A percentile compares a stretch with the other conserved stretches of the same genome.
Conservation (phyloP, 2,797 vertebrate species). For the Vireo griseus region DNA sequence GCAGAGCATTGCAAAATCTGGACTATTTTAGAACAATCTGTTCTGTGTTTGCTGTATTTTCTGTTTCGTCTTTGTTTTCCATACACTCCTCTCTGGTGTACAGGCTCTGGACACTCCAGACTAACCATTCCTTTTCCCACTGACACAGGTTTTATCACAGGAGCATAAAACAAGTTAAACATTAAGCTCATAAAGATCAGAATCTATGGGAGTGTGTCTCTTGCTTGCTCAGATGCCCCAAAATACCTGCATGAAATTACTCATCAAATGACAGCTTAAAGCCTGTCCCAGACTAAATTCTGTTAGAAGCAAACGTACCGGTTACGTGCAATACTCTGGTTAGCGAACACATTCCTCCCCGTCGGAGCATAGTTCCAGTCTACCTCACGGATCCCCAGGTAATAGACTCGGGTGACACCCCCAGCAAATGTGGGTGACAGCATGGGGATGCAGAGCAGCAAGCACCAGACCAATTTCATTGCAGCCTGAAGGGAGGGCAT, state of each 20-base stretch:
- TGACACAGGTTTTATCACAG: background rate
- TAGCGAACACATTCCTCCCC: constrained; percentile 53
- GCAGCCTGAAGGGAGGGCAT: background rate
- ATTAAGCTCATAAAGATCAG: constrained; percentile 32
- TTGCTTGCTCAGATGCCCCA: background rate
- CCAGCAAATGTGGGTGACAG: background rate
- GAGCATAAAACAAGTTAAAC: constrained; percentile 20
- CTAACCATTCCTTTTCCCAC: background rate
- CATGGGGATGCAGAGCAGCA: constrained; percentile 2
- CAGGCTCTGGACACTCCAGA: background rate
- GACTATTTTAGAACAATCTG: background rate
- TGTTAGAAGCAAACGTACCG: constrained; percentile 30
- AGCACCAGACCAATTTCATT: background rate
- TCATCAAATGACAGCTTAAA: background rate
- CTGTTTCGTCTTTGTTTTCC: background rate
- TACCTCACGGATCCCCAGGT: constrained; percentile 69
- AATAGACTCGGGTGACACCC: constrained; percentile 65
- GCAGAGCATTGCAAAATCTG: background rate
- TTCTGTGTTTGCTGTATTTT: background rate
- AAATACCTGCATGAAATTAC: background rate
- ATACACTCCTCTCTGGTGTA: background rate
- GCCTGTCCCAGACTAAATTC: background rate
- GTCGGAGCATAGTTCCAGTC: constrained; percentile 73
- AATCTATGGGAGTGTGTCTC: background rate
- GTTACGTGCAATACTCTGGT: constrained; percentile 34